Conservation (phyloP, 2,888 invertebrate genomes). For the Pollenia amentaria region DNA sequence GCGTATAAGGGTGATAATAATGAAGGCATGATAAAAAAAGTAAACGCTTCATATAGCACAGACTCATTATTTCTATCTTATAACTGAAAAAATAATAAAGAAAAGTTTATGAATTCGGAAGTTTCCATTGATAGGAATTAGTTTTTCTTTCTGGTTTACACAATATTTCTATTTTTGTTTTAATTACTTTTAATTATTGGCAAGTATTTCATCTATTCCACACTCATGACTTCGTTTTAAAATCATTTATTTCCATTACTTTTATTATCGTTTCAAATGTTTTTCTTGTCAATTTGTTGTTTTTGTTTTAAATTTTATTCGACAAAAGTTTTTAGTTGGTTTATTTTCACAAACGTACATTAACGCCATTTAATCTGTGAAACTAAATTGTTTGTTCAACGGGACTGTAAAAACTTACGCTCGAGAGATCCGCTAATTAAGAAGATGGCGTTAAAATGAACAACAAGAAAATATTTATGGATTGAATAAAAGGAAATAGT, state of each 20-base stretch:
- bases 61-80: not conserved
- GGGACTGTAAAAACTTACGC: slow-evolving; percentile 43
- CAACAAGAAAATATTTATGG: slow-evolving; percentile 17
- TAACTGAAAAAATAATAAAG: too few relatives aligned
- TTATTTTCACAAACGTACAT: slow-evolving; percentile 21
- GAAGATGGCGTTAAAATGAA: slow-evolving; percentile 26
- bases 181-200: slow-evolving; percentile 3
- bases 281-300: slow-evolving; percentile 29
- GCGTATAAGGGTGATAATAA: not conserved
- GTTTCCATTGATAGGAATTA: not conserved
- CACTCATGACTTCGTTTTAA: slow-evolving; percentile 36
- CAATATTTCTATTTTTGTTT: not conserved
- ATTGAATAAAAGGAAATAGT: not conserved
- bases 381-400: slow-evolving; percentile 27
- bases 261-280: slow-evolving; percentile 48
- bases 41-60: not conserved
- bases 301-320: slow-evolving; percentile 21
- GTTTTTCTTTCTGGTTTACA: not conserved
- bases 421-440: slow-evolving; percentile 54
- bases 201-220: slow-evolving; percentile 13
- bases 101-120: not conserved
- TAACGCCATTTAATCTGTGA: slow-evolving; percentile 48
- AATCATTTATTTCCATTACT: slow-evolving; percentile 62
- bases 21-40: not conserved
- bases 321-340: slow-evolving; percentile 31